Base-by-base conservation (phyloP, 2,113 vertebrate species). In the Steatornis caripensis region DNA sequence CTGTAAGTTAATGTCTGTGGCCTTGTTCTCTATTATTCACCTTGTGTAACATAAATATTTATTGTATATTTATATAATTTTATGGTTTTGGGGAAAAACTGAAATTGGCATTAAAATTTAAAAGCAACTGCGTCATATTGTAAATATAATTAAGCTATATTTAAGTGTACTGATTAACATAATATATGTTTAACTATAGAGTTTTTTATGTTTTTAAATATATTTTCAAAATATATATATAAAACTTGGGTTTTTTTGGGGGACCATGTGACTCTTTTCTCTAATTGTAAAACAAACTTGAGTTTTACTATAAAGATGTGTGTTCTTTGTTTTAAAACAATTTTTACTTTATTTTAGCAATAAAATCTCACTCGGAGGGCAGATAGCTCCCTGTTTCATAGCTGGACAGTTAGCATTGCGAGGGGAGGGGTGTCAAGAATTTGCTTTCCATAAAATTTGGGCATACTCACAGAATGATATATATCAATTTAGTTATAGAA, bases 21-120 rank as follows among this genome's bases (percentile, higher is more conserved):
- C 98, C 98, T 98, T 98, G 98, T 98, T 98, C 98, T 98, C 98
- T 98, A 98, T 97, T 98, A 98, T 98, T 98, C 98, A 98, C 98
- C 97, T 98, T 98, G 98, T 98, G 98, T 98, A 98, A 98, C 97
- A 98, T 98, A 98, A 98, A 97, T 98, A 98, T 98, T 98, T 98
- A 98, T 98, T 98, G 98, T 98, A 98, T 98, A 98, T 98, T 98
- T 98, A 98, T 98, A 98, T 98, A 98, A 98, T 98, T 96, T 97
- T 98, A 98, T 98, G 98, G 24, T 97, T 97, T 98, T 98, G 91
- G 49, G 93, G 95, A 97, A 97, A 96, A 97, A 93, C 65, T 94
- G 96, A 97, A 98, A 98, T 98, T 98, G 98, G 98, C 98, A 98
- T 98, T 98, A 98, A 98, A 98, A 98, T 94, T 98, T 98, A 97